Evolutionary conservation across 2,888 invertebrate species (phyloP).

Genomic region (Scaptomyza parva): DNA sequence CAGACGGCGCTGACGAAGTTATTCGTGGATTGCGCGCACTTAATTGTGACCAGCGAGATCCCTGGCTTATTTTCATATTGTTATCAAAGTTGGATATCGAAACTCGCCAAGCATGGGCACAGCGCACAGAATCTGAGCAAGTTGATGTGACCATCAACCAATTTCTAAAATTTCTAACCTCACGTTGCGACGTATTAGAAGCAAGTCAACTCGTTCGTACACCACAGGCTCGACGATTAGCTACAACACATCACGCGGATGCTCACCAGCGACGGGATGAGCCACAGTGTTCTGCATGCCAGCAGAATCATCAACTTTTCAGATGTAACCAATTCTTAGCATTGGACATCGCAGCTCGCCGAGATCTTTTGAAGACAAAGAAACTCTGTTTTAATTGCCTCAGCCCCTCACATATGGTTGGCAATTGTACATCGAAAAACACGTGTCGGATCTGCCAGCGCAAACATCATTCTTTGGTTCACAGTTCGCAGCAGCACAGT

Average conservation of each 20-base stretch:
- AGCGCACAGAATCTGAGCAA: too few relatives aligned
- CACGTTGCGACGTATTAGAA: neutral
- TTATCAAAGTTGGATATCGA: neutral
- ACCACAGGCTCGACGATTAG: neutral
- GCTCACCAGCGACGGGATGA: neutral
- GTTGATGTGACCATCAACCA: neutral
- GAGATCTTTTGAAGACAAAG: neutral
- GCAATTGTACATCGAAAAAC: neutral
- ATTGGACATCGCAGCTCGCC: neutral
- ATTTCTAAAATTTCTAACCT: neutral
- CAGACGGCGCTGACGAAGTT: neutral
- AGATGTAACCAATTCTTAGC: neutral
- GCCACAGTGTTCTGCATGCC: neutral
- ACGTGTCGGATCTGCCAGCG: neutral
- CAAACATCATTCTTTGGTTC: neutral
- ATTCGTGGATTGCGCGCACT: neutral
- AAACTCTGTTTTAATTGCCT: neutral
- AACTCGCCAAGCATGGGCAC: neutral
- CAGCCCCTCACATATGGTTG: neutral
- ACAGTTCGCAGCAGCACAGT: neutral
- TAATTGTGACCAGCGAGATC: neutral
- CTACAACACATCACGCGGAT: neutral
- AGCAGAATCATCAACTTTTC: constrained; percentile 1
- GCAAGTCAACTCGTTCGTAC: neutral
- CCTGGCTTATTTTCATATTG: neutral